phyloP scores from a whole-genome alignment of 1,140 invertebrate genomes.

The Anoplophora glabripennis region DNA sequence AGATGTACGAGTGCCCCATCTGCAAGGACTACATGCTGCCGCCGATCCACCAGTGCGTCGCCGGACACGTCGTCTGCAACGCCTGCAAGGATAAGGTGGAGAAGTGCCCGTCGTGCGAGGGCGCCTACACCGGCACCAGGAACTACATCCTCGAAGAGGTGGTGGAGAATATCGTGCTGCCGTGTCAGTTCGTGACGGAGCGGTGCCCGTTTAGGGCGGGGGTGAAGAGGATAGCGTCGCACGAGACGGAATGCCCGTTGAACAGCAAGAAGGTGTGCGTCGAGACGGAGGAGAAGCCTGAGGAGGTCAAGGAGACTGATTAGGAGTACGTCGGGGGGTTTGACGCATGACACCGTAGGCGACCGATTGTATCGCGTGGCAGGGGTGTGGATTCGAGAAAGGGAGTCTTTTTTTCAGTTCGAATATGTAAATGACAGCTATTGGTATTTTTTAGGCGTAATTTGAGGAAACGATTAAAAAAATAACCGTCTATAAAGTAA shows the following conservation, averaged over 20 bases:
- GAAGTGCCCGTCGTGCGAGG: constrained; percentile 8
- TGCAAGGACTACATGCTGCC: constrained; percentile 16
- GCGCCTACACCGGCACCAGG: constrained; percentile 1
- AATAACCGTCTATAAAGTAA: too few relatives aligned
- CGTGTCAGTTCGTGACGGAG: constrained; percentile 3
- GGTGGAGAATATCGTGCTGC: not conserved
- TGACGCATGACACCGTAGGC: too few relatives aligned
- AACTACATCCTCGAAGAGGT: constrained; percentile 8
- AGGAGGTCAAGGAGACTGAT: too few relatives aligned
- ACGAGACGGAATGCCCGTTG: constrained; percentile 4
- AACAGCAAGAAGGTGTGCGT: too few relatives aligned
- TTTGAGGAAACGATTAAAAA: too few relatives aligned
- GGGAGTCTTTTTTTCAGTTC: too few relatives aligned
- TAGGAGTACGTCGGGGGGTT: too few relatives aligned
- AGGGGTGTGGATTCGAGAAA: too few relatives aligned
- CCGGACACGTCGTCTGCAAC: constrained; percentile 10
- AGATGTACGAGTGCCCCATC: constrained; percentile 12
- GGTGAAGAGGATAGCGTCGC: constrained; percentile 3
- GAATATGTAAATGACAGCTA: too few relatives aligned
- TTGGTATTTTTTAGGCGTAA: too few relatives aligned
- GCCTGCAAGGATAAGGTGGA: constrained; percentile 4
- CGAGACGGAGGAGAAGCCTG: too few relatives aligned
- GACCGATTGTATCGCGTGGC: too few relatives aligned
- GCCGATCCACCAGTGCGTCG: constrained; percentile 9
- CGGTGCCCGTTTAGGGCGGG: not conserved